Percentiles rank a stretch among this genome's conserved stretches.
Evolutionary conservation across 1,140 invertebrate genomes (phyloP).

Genomic region (Amphibalanus amphitrite): DNA sequence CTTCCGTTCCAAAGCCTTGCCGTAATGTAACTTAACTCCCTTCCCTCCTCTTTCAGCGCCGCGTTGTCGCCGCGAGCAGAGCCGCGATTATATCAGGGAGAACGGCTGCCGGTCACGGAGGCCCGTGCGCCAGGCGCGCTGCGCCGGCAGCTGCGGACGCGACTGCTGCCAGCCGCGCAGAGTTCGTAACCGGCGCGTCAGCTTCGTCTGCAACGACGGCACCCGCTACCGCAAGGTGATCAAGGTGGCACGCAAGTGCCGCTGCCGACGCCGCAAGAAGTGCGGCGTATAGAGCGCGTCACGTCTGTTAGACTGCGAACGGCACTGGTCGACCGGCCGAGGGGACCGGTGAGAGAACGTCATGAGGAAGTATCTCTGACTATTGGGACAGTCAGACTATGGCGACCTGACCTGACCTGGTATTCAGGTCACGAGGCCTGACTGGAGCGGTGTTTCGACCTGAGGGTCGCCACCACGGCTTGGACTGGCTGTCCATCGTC

Average conservation of each 20-base stretch:
- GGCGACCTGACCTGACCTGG: no score
- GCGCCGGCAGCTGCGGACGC: constrained; percentile 46
- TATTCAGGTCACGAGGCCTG: no score
- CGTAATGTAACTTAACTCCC: no score
- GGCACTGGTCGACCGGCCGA: neutral
- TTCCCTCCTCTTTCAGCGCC: constrained; percentile 34
- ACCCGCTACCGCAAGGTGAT: constrained; percentile 86
- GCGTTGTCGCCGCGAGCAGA: constrained; percentile 73
- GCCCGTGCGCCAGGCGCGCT: constrained; percentile 72
- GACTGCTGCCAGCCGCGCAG: constrained; percentile 73
- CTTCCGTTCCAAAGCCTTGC: no score
- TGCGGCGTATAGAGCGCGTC: neutral
- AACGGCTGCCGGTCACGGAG: constrained; percentile 71
- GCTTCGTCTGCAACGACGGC: constrained; percentile 79
- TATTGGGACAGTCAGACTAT: no score
- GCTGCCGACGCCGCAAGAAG: constrained; percentile 21
- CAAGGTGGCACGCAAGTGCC: constrained; percentile 82
- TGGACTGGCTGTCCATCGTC: no score
- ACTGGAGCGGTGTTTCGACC: no score
- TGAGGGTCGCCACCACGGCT: no score
- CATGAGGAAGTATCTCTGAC: no score
- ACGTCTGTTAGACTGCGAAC: neutral
- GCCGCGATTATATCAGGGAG: constrained; percentile 70
- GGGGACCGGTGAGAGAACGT: no score
- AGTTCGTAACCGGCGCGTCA: constrained; percentile 78